phyloP scores from a whole-genome alignment of 1,140 invertebrate species.

The Drosophila parabipectinata region DNA sequence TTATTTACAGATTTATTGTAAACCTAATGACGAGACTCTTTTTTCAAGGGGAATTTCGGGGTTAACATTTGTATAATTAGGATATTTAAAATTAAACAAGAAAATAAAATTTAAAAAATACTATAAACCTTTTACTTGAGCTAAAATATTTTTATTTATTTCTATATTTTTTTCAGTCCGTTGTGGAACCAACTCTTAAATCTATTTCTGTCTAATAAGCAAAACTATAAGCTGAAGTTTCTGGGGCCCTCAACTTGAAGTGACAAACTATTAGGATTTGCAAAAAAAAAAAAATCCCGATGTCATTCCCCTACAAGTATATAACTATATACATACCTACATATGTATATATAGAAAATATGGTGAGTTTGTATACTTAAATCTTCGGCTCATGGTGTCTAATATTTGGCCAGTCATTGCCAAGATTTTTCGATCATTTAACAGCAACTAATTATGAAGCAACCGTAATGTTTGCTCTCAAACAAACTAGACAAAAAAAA shows the following conservation, averaged over 20 bases:
- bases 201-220: constrained; percentile 32
- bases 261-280: constrained; percentile 42
- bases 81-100: too few species aligned
- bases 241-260: background rate
- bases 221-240: constrained; percentile 12
- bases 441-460: constrained; percentile 71
- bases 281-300: constrained; percentile 30
- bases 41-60: background rate
- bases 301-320: constrained; percentile 47
- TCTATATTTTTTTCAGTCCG: background rate
- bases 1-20: background rate
- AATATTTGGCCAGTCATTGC: constrained; percentile 55
- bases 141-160: background rate
- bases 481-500: constrained; percentile 49
- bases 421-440: constrained; percentile 44
- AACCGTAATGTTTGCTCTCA: constrained; percentile 64
- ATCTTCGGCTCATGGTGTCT: constrained; percentile 48
- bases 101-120: too few species aligned
- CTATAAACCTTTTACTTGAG: too few species aligned
- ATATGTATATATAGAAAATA: constrained; percentile 1
- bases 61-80: background rate
- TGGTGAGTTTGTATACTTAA: constrained; percentile 44
- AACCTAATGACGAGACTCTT: background rate
- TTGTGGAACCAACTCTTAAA: constrained; percentile 3
- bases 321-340: background rate